A percentile compares a stretch with the other conserved stretches of the same genome.
These are phyloP conservation scores for Tribolium castaneum DNA, from an alignment of 1,140 invertebrate genomes.

Conservation along the genomic window DNA sequence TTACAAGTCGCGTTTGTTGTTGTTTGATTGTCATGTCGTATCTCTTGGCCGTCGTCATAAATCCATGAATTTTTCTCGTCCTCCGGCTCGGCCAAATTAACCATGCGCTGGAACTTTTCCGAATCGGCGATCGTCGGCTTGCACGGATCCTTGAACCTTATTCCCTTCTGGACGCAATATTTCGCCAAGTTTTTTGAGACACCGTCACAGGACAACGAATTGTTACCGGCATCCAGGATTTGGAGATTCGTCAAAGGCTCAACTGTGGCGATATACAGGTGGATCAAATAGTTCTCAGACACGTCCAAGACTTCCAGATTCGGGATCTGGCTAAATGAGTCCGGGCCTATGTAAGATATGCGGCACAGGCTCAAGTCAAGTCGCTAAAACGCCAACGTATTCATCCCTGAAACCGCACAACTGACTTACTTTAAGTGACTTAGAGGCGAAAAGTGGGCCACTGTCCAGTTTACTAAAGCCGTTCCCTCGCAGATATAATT, in stretches of 20 bases:
- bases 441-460: constrained; percentile 44
- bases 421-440: constrained; percentile 47
- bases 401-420: background rate
- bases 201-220: constrained; percentile 64
- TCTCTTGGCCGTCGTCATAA: constrained; percentile 35
- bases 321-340: constrained; percentile 64
- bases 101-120: constrained; percentile 51
- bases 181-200: constrained; percentile 36
- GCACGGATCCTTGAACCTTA: constrained; percentile 46
- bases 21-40: constrained; percentile 8
- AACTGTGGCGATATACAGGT: constrained; percentile 63
- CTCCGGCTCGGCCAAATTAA: constrained; percentile 3
- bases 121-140: background rate
- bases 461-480: constrained; percentile 46
- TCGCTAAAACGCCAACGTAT: constrained; percentile 64
- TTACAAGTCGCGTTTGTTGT: constrained; percentile 26
- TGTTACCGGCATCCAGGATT: constrained; percentile 63
- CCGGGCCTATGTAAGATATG: constrained; percentile 64
- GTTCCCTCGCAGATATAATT: constrained; percentile 55
- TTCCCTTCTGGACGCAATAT: constrained; percentile 37
- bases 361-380: constrained; percentile 67
- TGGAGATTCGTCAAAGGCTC: constrained; percentile 63
- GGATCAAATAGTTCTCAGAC: constrained; percentile 66
- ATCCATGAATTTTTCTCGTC: constrained; percentile 50
- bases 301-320: constrained; percentile 66